phyloP scores from a whole-genome alignment of 2,797 vertebrate species.

The Tragopan temminckii region DNA sequence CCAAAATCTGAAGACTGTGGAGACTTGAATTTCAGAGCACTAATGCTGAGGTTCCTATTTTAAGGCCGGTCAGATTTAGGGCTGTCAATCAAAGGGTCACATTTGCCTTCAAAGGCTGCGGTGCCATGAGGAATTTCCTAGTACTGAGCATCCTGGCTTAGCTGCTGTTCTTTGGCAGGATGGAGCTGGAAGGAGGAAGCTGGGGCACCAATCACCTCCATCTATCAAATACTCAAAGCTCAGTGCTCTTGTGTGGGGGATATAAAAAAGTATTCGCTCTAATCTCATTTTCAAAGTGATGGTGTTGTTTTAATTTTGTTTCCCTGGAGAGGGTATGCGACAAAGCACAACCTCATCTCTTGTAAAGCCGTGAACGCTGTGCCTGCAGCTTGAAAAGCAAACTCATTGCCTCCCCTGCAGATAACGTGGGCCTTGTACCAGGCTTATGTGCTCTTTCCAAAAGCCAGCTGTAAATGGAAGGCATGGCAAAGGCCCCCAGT shows the following conservation, averaged over 20 bases:
- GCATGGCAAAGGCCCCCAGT: neutral
- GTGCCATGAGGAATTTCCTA: slow-evolving; percentile 22
- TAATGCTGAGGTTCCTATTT: neutral
- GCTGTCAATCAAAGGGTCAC: slow-evolving; percentile 46
- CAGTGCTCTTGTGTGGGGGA: neutral
- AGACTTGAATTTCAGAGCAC: neutral
- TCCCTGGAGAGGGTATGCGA: neutral
- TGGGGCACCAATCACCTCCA: rapidly evolving
- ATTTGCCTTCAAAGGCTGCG: slow-evolving; percentile 27
- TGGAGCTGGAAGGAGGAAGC: neutral
- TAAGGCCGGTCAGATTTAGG: slow-evolving; percentile 19
- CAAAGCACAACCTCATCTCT: neutral
- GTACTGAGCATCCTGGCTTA: slow-evolving; percentile 4
- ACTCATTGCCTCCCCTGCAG: neutral
- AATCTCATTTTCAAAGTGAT: neutral
- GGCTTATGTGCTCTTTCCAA: neutral
- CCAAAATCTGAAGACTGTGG: neutral
- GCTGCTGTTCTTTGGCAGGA: rapidly evolving
- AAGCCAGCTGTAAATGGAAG: neutral
- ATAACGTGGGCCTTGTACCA: neutral
- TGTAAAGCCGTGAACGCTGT: neutral
- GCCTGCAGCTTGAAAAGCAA: neutral
- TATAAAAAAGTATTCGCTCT: neutral
- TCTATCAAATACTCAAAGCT: neutral
- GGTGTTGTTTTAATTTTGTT: neutral